phyloP scores from a whole-genome alignment of 2,113 vertebrate genomes.

The Micronycteris hirsuta region DNA sequence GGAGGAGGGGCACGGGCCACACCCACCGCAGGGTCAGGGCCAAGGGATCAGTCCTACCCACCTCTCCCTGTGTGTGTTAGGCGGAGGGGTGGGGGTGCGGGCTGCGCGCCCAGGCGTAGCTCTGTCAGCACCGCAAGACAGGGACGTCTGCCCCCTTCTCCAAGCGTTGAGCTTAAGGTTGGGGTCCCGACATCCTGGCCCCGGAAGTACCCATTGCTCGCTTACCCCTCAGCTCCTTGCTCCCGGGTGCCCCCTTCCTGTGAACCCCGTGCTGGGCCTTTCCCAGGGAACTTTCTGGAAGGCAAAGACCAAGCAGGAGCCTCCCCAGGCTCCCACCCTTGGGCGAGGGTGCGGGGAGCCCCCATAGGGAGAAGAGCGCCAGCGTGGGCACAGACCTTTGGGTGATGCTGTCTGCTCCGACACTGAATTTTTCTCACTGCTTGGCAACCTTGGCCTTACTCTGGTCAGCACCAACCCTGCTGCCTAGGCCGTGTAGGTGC shows the following conservation, averaged over 20 bases:
- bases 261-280: neutral
- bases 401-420: neutral
- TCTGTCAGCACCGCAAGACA: fast-evolving
- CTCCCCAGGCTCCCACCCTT: neutral
- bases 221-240: neutral
- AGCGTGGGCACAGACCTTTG: neutral
- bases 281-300: conserved; percentile 32
- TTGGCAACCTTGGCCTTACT: neutral
- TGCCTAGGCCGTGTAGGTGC: neutral
- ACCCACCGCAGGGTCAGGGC: neutral
- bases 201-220: neutral
- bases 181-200: neutral
- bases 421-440: neutral
- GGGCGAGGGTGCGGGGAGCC: neutral
- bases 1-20: neutral
- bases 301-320: neutral
- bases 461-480: neutral
- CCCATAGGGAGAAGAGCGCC: neutral
- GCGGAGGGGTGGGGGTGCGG: too few relatives aligned
- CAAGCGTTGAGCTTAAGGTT: fast-evolving
- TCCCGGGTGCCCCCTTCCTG: neutral
- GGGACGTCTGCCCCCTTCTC: neutral
- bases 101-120: fast-evolving
- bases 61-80: fast-evolving
- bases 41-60: fast-evolving